phyloP scores from a whole-genome alignment of 2,113 vertebrate genomes.

The Stegastes partitus region DNA sequence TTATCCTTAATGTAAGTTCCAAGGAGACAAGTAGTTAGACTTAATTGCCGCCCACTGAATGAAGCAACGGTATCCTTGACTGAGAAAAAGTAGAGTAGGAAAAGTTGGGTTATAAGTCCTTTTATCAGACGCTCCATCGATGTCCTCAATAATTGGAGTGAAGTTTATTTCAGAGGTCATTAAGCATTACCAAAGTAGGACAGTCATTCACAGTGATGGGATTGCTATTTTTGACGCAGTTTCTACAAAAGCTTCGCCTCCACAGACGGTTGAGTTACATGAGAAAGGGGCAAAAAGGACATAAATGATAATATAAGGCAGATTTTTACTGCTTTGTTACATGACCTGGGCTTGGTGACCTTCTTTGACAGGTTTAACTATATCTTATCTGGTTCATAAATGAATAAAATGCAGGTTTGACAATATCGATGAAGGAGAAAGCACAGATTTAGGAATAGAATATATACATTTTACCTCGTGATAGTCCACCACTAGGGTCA shows the following conservation, averaged over 20 bases:
- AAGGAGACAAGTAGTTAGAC: not conserved
- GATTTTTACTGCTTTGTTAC: not conserved
- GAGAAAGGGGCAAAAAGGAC: not conserved
- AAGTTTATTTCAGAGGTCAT: conserved; percentile 42
- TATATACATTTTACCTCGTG: too few relatives aligned
- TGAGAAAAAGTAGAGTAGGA: conserved; percentile 4
- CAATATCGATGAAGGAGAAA: too few relatives aligned
- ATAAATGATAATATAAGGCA: not conserved
- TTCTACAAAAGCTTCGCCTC: conserved; percentile 2
- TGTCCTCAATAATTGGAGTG: conserved; percentile 42
- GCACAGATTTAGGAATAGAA: too few relatives aligned
- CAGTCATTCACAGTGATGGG: conserved; percentile 34
- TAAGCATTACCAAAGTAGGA: conserved; percentile 51
- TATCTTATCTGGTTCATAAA: too few relatives aligned
- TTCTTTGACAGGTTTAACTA: not conserved
- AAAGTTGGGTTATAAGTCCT: conserved; percentile 20
- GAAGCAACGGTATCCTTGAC: not conserved
- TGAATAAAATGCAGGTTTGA: too few relatives aligned
- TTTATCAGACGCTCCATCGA: conserved; percentile 19
- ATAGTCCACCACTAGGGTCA: too few relatives aligned
- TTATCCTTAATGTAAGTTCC: not conserved
- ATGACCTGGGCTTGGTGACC: not conserved
- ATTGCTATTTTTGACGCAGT: conserved; percentile 20
- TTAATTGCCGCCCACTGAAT: not conserved
- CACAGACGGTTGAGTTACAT: conserved; percentile 2